Evolutionary conservation across 1,140 invertebrate genomes (phyloP).

Genomic region (Archivesica marissinica): DNA sequence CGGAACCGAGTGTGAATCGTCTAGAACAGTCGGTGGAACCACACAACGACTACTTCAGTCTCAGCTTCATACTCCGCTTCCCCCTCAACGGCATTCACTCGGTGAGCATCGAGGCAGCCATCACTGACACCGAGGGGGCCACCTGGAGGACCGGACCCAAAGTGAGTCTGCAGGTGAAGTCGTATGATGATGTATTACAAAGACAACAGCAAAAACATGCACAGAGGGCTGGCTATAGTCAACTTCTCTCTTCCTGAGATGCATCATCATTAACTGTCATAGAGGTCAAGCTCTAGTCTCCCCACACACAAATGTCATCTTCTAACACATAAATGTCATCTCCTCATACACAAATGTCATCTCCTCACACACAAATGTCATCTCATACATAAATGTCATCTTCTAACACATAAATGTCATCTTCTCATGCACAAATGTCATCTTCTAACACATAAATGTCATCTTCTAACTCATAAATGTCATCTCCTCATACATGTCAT

Average conservation of each 20-base stretch:
- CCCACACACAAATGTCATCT: too few relatives aligned
- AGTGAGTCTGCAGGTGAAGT: constrained; percentile 88
- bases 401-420: too few relatives aligned
- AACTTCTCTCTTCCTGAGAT: constrained; percentile 26
- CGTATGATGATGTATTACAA: constrained; percentile 87
- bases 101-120: constrained; percentile 89
- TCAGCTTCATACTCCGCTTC: constrained; percentile 89
- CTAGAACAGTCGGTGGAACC: constrained; percentile 89
- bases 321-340: too few relatives aligned
- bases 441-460: too few relatives aligned
- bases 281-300: too few relatives aligned
- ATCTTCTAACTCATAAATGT: too few relatives aligned
- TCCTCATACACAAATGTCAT: too few relatives aligned
- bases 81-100: constrained; percentile 84
- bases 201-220: constrained; percentile 61
- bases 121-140: constrained; percentile 89
- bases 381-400: too few relatives aligned
- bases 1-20: constrained; percentile 84
- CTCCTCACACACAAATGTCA: too few relatives aligned
- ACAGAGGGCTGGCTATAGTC: constrained; percentile 43
- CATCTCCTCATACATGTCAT: too few relatives aligned
- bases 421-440: too few relatives aligned
- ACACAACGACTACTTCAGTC: constrained; percentile 92
- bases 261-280: too few relatives aligned
- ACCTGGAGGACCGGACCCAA: constrained; percentile 91